A percentile compares a stretch with the other conserved stretches of the same genome.
Conservation (phyloP, 2,797 vertebrate species). For the Phrynocephalus forsythii region DNA sequence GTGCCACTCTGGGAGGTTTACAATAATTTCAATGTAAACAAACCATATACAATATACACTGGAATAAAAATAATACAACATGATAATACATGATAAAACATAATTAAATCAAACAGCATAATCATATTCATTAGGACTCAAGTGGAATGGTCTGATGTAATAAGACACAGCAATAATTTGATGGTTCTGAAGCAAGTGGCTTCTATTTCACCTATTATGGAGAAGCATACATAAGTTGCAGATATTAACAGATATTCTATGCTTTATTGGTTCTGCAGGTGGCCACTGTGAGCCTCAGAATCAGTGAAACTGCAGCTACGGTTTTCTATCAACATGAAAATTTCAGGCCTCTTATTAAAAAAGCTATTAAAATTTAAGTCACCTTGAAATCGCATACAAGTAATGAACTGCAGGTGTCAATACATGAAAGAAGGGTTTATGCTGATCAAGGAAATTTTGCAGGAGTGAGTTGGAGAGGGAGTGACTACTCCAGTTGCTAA, state of each 20-base stretch:
- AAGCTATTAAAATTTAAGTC: conserved; percentile 42
- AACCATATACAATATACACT: too few relatives aligned
- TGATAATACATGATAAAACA: conserved; percentile 20
- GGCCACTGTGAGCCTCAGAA: conserved; percentile 27
- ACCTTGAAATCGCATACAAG: conserved; percentile 45
- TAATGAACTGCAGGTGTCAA: conserved; percentile 37
- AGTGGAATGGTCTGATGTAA: conserved; percentile 71
- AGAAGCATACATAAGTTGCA: conserved; percentile 64
- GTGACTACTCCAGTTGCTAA: neutral
- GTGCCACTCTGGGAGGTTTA: too few relatives aligned
- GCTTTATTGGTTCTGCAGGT: conserved; percentile 40
- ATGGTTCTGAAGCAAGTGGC: conserved; percentile 57
- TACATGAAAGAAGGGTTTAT: conserved; percentile 27
- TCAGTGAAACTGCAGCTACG: conserved; percentile 16
- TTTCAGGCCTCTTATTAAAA: conserved; percentile 29
- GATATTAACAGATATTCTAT: conserved; percentile 38
- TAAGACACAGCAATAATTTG: conserved; percentile 75
- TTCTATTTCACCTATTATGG: conserved; percentile 72
- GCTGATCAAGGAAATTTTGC: conserved; percentile 34
- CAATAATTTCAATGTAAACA: too few relatives aligned
- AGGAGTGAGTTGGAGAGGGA: neutral
- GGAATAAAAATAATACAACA: too few relatives aligned
- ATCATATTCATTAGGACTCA: conserved; percentile 62
- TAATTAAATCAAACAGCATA: too few relatives aligned
- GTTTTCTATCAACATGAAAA: conserved; percentile 4